phyloP scores from a whole-genome alignment of 2,888 invertebrate genomes.

The Chirona hameri region DNA sequence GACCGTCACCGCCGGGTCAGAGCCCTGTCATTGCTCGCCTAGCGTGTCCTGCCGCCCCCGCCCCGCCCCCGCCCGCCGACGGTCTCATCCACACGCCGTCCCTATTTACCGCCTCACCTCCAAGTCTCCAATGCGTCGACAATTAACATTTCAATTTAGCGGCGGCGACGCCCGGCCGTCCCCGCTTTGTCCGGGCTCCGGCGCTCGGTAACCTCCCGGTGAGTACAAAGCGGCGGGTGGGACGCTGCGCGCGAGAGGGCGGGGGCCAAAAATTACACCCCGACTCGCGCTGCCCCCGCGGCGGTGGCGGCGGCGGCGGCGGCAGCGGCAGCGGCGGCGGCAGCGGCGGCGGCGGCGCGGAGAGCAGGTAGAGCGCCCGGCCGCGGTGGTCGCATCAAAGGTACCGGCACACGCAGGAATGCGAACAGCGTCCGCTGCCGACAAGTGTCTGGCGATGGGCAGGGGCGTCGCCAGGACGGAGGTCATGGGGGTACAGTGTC shows the following conservation, averaged over 20 bases:
- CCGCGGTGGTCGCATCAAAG: neutral
- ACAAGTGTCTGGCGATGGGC: neutral
- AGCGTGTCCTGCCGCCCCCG: too few relatives aligned
- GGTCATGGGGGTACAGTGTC: neutral
- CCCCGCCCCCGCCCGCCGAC: neutral
- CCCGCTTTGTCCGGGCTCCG: neutral
- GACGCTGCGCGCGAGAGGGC: neutral
- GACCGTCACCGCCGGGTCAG: neutral
- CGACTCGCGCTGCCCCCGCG: neutral
- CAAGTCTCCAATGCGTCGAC: neutral
- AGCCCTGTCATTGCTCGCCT: too few relatives aligned
- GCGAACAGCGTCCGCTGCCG: neutral
- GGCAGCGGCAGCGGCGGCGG: neutral
- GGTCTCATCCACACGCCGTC: neutral
- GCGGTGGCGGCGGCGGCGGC: neutral
- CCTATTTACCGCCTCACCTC: neutral
- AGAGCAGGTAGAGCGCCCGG: neutral
- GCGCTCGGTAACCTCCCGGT: neutral
- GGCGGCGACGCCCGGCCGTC: neutral
- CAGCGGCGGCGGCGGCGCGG: neutral
- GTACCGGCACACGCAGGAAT: neutral
- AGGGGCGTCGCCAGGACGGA: neutral
- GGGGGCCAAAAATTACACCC: constrained; percentile 25
- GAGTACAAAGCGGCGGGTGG: neutral
- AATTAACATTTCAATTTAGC: constrained; percentile 27